Base-by-base conservation (phyloP, 23 tunicate genomes). In the Trididemnum nubilum region DNA sequence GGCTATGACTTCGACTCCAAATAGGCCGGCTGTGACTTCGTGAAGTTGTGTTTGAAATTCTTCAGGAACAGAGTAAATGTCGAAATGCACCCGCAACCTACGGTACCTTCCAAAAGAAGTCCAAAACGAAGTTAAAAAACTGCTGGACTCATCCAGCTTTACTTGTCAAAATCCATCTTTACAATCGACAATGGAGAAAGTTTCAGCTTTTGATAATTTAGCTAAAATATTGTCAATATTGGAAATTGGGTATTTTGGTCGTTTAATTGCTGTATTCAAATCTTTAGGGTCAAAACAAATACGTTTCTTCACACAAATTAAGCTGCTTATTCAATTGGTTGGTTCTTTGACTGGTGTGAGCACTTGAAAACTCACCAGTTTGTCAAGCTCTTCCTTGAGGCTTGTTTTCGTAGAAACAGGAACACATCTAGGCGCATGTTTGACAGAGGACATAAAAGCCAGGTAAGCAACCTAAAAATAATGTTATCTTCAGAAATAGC, bases 271-370 rank as follows among this genome's bases (percentile, higher is more conserved):
- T 31, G 23, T 50, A 77, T 77, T 77, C 1, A 77, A 32, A 50
- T 77, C 39, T 32, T 22, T 24, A 1, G 82, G 82, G 26, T 77
- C 82, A 7, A 77, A 22, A 31, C 82, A 77, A 52, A 77, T 51
- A 7, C 82, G 65, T 70, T 70, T 34, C n/a, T 70, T 70, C 4
- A 33, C 76, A 70, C 36, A 28, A 70, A 70, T 34, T 37, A 70
- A 7, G 9, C 44, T 33, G 31, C 19, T 70, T 33, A 70, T 34
- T 37, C 76, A 70, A 15, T 70, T 37, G 2, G 76, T 70, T 37
- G 76, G 76, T 31, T 70, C 76, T 70, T 28, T 34, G 15, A 70
- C 76, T 70, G 67, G 67, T 21, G 67, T 22, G n/a, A 61, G 15
- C 67, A 61, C 29, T 61, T 61, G 67, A 21, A 12, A 12, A 25